Percentiles rank a stretch among this genome's conserved stretches.
These are phyloP conservation scores for Cyphomyrmex costatus DNA, from an alignment of 1,140 invertebrate species.

Conservation along the genomic window DNA sequence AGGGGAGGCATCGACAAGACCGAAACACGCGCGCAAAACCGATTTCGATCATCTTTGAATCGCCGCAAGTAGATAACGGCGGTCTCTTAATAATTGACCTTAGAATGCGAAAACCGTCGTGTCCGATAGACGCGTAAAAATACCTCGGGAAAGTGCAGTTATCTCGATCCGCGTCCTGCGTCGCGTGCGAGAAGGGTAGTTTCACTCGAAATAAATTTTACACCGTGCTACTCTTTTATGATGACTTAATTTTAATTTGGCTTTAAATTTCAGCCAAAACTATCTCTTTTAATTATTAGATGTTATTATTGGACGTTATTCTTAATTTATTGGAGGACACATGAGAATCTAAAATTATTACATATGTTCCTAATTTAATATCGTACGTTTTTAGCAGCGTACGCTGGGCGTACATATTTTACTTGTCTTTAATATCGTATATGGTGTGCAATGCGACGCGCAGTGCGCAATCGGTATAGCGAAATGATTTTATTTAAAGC, in stretches of 20 bases:
- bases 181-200: background rate
- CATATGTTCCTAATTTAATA: background rate
- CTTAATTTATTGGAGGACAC: background rate
- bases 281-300: background rate
- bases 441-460: background rate
- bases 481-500: slow-evolving; percentile 10
- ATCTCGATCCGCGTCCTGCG: background rate
- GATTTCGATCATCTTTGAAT: slow-evolving; percentile 43
- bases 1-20: slow-evolving; percentile 67
- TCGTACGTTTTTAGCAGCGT: background rate
- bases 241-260: background rate
- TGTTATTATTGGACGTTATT: background rate
- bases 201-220: background rate
- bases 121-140: background rate
- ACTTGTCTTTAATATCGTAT: background rate
- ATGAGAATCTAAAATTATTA: slow-evolving; percentile 13
- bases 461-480: background rate
- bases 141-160: background rate
- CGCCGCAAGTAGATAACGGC: slow-evolving; percentile 42
- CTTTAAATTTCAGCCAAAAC: background rate
- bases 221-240: background rate
- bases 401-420: background rate
- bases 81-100: background rate
- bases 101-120: background rate
- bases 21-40: slow-evolving; percentile 4